Conservation (phyloP, 2,797 vertebrate species). For the Scolopax rusticola region DNA sequence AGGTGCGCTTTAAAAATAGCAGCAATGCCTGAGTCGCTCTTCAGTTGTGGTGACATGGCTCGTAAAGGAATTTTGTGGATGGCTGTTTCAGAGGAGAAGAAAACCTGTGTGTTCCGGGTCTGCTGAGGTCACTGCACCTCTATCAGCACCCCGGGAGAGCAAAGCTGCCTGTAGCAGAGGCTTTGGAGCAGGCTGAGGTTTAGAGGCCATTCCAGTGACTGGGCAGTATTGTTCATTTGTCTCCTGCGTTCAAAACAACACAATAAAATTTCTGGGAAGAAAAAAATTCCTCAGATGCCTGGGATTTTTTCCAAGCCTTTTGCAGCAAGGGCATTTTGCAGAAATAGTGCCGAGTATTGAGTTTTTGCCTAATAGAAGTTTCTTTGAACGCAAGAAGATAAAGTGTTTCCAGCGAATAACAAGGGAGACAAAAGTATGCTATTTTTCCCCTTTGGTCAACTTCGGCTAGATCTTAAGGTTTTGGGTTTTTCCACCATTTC, state of each 20-base stretch:
- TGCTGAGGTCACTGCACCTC: not conserved
- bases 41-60: not conserved
- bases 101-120: not conserved
- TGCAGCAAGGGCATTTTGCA: slow-evolving; percentile 1
- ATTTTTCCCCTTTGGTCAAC: not conserved
- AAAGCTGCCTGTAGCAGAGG: not conserved
- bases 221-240: not conserved
- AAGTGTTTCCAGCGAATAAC: slow-evolving; percentile 12
- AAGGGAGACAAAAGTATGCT: not conserved
- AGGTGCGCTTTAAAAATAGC: not conserved
- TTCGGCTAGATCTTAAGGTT: slow-evolving; percentile 9
- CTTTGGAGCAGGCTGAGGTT: not conserved
- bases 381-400: slow-evolving; percentile 30
- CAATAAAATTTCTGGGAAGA: slow-evolving; percentile 16
- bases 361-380: slow-evolving; percentile 43
- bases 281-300: slow-evolving; percentile 12
- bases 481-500: slow-evolving; percentile 37
- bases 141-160: not conserved
- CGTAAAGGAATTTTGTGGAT: not conserved
- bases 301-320: not conserved
- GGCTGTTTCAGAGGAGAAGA: not conserved
- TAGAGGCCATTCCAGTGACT: slow-evolving; percentile 5
- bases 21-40: accelerated
- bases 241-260: slow-evolving; percentile 1
- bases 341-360: not conserved